Evolutionary conservation across 2,797 vertebrate species (phyloP), one percentile per base, ranked within the genome.

Genomic region (Kryptolebias ocellatus): DNA sequence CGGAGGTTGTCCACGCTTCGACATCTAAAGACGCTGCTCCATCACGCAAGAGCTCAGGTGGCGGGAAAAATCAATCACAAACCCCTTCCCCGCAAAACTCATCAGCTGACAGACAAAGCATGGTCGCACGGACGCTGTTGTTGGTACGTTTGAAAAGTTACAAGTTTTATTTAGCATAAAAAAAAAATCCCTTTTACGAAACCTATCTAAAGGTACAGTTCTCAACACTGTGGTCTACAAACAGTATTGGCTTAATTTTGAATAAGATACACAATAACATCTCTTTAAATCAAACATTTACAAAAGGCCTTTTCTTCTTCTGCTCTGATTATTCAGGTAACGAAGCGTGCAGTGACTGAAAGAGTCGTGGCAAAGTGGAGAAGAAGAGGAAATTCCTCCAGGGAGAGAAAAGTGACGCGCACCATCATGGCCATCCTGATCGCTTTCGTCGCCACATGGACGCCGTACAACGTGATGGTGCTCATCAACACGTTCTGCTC

Each of bases 381-480:
- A 74, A 92, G 91, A 66, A 96, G 95, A 81, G 94, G 95, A 83
- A 92, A 93, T 0, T 95, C 96, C 4, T 92, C 85, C 34, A 91
- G 98, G 66, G 97, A 98, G 89, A 98, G 93, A 80, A 99, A 99
- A 80, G 97, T 99, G 80, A 98, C 97, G 0, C 93, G 96, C 80
- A 99, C 97, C 85, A 99, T 99, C 88, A 98, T 98, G 90, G 97
- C 98, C 75, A 98, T 99, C 78, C 92, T 99, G 78, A 91, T 99
- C 39, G 97, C 95, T 24, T 99, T 99, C 84, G 97, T 98, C 27
- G 83, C 92, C 79, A 99, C 97, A 0, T 99, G 98, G 97, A 97
- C 96, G 0, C 98, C 97, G 0, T 99, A 99, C 91, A 98, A 99
- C 0, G 97, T 99, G 75, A 98, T 99, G 96, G 97, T 99, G 71